Evolutionary conservation across 1,140 invertebrate species (phyloP), one percentile per base, ranked within the genome.

Genomic region (Dreissena polymorpha): DNA sequence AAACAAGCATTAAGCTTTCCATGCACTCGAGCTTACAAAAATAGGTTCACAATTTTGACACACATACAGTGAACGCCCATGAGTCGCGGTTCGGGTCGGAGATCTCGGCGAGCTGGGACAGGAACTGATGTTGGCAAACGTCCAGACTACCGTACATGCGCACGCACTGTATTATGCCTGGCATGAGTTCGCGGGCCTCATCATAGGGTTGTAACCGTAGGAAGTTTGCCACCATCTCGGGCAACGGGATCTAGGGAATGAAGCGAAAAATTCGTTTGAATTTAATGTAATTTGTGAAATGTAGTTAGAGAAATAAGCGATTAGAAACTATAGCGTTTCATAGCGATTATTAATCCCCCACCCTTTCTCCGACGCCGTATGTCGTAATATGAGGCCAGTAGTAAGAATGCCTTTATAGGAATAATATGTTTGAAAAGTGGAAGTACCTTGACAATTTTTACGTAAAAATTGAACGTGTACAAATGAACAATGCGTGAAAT

Each of bases 181-280:
- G n/a, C 50, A 53, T 23, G 14, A 57, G 69, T 89, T 95, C 94
- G 88, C 95, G 95, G 21, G 96, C 93, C 84, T 97, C 95, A 7
- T 94, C 93, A 94, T 95, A 95, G 87, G 95, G 94, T 13, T 97
- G 97, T 12, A 97, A 97, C 0, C 96, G 97, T 70, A 98, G 95
- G 89, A 98, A 97, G 91, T 98, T 96, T 86, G 96, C 94, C 0
- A 97, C 85, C 0, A 97, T 97, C 91, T 98, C 97, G 69, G 96
- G 85, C 12, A 91, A 92, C 77, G 67, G 51, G 51, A 80, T 80
- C 77, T 80, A 27, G 39, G 39, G 21, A 78, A 67, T 16, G 39
- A 3, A 49, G 16, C 10, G 18, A 16, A 39, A 39, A 70, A n/a
- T n/a, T n/a, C 51, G 68, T 27, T 25, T 2, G 3, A n/a, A 5